Conservation (phyloP, 2,888 invertebrate genomes). For the Caenorhabditis panamensis region DNA sequence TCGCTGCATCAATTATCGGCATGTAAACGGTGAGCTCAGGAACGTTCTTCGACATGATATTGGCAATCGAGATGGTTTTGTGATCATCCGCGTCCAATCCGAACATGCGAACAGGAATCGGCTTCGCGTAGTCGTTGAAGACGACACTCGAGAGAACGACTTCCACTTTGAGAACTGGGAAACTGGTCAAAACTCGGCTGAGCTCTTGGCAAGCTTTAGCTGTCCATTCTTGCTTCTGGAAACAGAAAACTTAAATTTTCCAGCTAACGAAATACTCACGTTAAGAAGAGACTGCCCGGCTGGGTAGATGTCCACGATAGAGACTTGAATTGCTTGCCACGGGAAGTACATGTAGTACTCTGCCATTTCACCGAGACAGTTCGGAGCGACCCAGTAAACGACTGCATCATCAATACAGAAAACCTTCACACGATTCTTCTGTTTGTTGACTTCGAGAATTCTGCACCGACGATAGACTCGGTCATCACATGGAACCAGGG, state of each 20-base stretch:
- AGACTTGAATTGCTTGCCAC: constrained; percentile 68
- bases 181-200: constrained; percentile 20
- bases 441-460: constrained; percentile 24
- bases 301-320: constrained; percentile 50
- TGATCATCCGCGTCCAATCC: constrained; percentile 10
- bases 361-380: constrained; percentile 48
- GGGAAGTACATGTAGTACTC: constrained; percentile 59
- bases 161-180: constrained; percentile 27
- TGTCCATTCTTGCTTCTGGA: constrained; percentile 35
- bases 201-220: constrained; percentile 30
- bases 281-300: background rate
- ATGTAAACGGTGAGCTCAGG: background rate
- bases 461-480: constrained; percentile 56
- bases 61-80: background rate
- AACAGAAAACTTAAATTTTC: background rate
- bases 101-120: constrained; percentile 24
- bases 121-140: constrained; percentile 49
- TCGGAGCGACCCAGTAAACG: constrained; percentile 31
- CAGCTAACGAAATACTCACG: background rate
- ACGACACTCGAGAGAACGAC: constrained; percentile 37
- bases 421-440: constrained; percentile 17
- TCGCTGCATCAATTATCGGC: constrained; percentile 27
- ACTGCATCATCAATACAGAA: constrained; percentile 68
- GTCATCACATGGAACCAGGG: constrained; percentile 60
- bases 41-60: background rate